Percentiles rank a stretch among this genome's conserved stretches.
Evolutionary conservation across 2,113 vertebrate genomes (phyloP).

Genomic region (Morone saxatilis): DNA sequence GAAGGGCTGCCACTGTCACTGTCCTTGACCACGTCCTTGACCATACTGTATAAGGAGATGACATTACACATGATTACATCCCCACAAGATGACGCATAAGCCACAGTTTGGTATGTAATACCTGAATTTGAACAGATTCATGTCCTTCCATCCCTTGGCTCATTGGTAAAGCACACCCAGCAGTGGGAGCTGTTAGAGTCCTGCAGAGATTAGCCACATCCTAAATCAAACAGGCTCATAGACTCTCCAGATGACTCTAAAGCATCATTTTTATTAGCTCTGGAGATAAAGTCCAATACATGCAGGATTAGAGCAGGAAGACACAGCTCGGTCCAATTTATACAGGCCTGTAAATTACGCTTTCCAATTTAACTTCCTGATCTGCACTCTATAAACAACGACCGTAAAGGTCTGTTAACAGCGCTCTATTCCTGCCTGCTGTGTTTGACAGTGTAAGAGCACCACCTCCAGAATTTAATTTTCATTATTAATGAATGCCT

Average conservation of each 20-base stretch:
- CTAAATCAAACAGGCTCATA: constrained; percentile 75
- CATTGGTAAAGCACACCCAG: neutral
- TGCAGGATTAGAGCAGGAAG: constrained; percentile 67
- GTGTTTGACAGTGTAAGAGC: neutral
- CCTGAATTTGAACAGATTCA: neutral
- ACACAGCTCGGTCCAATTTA: constrained; percentile 48
- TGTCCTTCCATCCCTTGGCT: constrained; percentile 5
- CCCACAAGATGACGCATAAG: neutral
- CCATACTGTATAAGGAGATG: neutral
- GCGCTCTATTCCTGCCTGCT: neutral
- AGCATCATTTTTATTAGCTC: constrained; percentile 56
- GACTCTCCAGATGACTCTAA: constrained; percentile 42
- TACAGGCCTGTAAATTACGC: constrained; percentile 42
- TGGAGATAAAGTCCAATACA: constrained; percentile 52
- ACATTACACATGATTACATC: neutral
- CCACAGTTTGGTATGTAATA: neutral
- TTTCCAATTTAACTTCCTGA: constrained; percentile 25
- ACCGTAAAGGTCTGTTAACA: constrained; percentile 30
- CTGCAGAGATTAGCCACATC: constrained; percentile 56
- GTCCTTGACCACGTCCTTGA: neutral
- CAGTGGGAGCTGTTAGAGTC: constrained; percentile 20
- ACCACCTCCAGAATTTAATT: neutral
- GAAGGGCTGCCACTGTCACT: neutral
- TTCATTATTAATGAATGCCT: neutral
- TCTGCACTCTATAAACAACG: constrained; percentile 53